A percentile compares a stretch with the other conserved stretches of the same genome.
Conservation (phyloP, 2,797 vertebrate species). For the Acipenser oxyrinchus region DNA sequence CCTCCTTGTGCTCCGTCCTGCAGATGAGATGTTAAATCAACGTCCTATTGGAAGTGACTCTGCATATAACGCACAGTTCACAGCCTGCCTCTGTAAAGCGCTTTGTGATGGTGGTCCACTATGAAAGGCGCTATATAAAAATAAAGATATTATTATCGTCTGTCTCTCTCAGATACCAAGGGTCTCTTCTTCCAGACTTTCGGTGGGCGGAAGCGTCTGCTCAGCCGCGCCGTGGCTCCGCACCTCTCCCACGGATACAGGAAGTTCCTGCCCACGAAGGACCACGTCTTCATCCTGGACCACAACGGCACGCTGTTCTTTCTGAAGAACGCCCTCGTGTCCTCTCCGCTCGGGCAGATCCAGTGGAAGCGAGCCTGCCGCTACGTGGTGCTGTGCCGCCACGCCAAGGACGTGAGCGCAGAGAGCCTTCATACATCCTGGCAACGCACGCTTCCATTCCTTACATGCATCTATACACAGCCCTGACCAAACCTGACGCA, state of each 20-base stretch:
- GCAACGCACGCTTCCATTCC: not conserved
- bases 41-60: too few relatives aligned
- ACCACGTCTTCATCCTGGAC: constrained; percentile 51
- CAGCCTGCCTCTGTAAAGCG: too few relatives aligned
- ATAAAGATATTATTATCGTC: too few relatives aligned
- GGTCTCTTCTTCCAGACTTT: constrained; percentile 50
- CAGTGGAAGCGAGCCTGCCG: constrained; percentile 45
- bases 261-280: constrained; percentile 47
- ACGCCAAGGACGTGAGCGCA: constrained; percentile 52
- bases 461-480: too few relatives aligned
- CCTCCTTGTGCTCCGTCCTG: not conserved
- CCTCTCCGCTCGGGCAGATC: constrained; percentile 36
- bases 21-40: too few relatives aligned
- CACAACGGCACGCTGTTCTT: constrained; percentile 49
- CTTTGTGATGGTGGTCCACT: too few relatives aligned
- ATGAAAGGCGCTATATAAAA: not conserved
- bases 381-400: constrained; percentile 41
- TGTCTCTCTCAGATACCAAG: constrained; percentile 39
- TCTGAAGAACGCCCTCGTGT: constrained; percentile 40
- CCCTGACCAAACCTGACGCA: too few relatives aligned
- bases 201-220: constrained; percentile 34
- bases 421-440: not conserved
- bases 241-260: constrained; percentile 45
- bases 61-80: too few relatives aligned
- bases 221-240: constrained; percentile 37